Base-by-base conservation (phyloP, 53 echinoderm and acorn worm species). In the Astropecten irregularis region DNA sequence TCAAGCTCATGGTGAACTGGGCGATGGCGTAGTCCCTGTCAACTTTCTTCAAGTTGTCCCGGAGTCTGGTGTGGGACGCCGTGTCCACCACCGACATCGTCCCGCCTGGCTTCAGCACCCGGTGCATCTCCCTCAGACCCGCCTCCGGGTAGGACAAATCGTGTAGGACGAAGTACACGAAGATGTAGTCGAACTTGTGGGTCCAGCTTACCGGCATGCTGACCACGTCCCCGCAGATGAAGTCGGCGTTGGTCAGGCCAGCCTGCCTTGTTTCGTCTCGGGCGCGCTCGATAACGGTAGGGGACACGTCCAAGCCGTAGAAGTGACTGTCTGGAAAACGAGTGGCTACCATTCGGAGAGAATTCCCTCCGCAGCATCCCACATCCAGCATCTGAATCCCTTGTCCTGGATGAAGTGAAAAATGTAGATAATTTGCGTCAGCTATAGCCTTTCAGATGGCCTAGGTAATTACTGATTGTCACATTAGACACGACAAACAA, bases 361-460 rank as follows among this genome's bases (percentile, higher is more conserved):
- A 72, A 21, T 61, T 32, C 3, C 95, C 95, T 22, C 40, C 58
- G 23, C 94, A 91, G 56, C 94, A 94, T 6, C 89, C 94, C 0
- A 91, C 59, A 52, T 94, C 94, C 11, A 91, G 39, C 9, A 91
- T 86, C 14, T 42, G 79, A 49, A 91, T 86, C 14, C 91, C 91
- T 10, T 56, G 29, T 31, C 83, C 94, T 94, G 81, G 3, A 67
- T 67, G 4, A 42, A 67, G 40, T 48, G 10, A 23, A 27, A n/a
- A n/a, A n/a, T n/a, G n/a, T n/a, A n/a, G n/a, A n/a, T n/a, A n/a
- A n/a, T n/a, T n/a, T n/a, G 13, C 46, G 46, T 44, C 7, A 44
- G 46, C 46, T 9, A 9, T 7, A 44, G 13, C 7, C 46, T 9
- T 44, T 44, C 7, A 44, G 7, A 44, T 13, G 7, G 13, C 7